A percentile compares a stretch with the other conserved stretches of the same genome.
These are phyloP conservation scores for Watsonalla binaria DNA, from an alignment of 2,888 invertebrate genomes.

Conservation along the genomic window DNA sequence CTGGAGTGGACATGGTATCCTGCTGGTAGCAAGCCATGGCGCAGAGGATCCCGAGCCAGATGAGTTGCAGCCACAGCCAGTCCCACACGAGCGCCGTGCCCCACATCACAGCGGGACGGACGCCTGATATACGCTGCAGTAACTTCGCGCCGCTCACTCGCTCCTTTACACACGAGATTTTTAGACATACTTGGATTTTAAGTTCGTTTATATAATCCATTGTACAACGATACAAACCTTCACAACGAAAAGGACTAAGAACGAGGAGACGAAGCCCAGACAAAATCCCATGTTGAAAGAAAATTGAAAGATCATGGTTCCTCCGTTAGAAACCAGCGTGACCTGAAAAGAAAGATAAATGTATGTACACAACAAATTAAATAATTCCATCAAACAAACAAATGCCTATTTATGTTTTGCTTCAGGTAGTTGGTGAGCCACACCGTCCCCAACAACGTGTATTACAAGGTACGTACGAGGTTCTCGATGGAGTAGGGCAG, in stretches of 20 bases:
- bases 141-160: slow-evolving; percentile 83
- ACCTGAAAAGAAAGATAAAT: slow-evolving; percentile 32
- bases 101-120: slow-evolving; percentile 84
- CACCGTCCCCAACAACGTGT: not conserved
- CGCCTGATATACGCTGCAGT: slow-evolving; percentile 85
- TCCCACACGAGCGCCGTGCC: slow-evolving; percentile 83
- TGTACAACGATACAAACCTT: slow-evolving; percentile 38
- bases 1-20: slow-evolving; percentile 75
- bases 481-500: slow-evolving; percentile 82
- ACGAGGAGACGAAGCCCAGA: slow-evolving; percentile 85
- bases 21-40: slow-evolving; percentile 83
- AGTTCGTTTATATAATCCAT: too few relatives aligned
- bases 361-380: slow-evolving; percentile 10
- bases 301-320: slow-evolving; percentile 77
- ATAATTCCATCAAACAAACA: not conserved
- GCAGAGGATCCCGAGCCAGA: slow-evolving; percentile 77
- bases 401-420: not conserved
- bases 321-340: slow-evolving; percentile 64
- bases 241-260: slow-evolving; percentile 79
- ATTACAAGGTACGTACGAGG: slow-evolving; percentile 56
- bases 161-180: slow-evolving; percentile 63
- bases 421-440: not conserved
- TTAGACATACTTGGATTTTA: not conserved
- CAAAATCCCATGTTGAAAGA: slow-evolving; percentile 88
- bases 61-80: slow-evolving; percentile 80